Base-by-base conservation (phyloP, 2,113 vertebrate genomes). In the Probosciger aterrimus region DNA sequence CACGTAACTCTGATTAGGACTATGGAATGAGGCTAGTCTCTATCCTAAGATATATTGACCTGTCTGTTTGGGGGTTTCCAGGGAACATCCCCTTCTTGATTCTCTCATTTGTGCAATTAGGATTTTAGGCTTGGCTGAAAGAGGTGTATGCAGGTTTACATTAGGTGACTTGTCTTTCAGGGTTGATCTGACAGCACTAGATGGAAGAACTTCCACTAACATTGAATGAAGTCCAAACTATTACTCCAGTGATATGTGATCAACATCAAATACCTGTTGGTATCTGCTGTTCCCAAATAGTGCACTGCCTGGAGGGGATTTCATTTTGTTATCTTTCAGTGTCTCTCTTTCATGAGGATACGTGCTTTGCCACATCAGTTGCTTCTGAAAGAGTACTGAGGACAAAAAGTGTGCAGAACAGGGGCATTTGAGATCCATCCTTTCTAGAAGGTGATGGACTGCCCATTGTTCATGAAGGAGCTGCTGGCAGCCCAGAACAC, bases 181-280 rank as follows among this genome's bases (percentile, higher is more conserved):
- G 41, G n/a, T 17, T 46, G 19, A 49, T 44, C 14, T 0, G 0
- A 52, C 47, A 71, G 55, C 62, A 24, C 2, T 0, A 0, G 22
- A 50, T 77, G 46, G 75, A 67, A 83, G 63, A 77, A 7, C 7
- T 62, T 31, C 25, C 16, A 0, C n/a, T 41, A 37, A 43, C 9
- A 11, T 47, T 53, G 37, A 79, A 25, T 31, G 59, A 62, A 88
- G 5, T 22, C 55, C 65, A 71, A 30, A 27, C 7, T 5, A 0
- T 64, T 68, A 33, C 22, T 81, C 14, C 43, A 71, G 20, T 23
- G 90, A 77, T 20, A 68, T 41, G 55, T 68, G 30, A 43, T n/a
- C 47, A 50, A 7, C 46, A 33, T 44, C 9, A 30, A 90, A 44
- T 55, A 31, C 52, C 33, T 55, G 33, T 24, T 88, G 11, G 5